Evolutionary conservation across 2,113 vertebrate genomes (phyloP).

Genomic region (Pituophis catenifer): DNA sequence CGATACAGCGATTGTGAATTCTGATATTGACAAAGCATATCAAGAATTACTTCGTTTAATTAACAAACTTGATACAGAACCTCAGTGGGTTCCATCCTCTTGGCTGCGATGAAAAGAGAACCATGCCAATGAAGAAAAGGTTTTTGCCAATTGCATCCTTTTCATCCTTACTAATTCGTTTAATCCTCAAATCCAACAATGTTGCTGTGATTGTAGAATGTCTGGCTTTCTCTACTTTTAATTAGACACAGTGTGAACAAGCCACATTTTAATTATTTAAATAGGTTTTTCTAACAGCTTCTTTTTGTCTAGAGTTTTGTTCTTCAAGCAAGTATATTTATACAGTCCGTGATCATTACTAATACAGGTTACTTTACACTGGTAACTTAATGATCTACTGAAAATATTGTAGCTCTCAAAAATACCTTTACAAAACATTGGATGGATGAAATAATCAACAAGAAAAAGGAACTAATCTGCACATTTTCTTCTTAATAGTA

Average conservation of each 20-base stretch:
- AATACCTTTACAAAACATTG: slow-evolving; percentile 45
- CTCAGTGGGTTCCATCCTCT: slow-evolving; percentile 95
- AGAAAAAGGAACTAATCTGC: slow-evolving; percentile 38
- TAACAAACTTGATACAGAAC: slow-evolving; percentile 92
- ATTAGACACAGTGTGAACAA: slow-evolving; percentile 49
- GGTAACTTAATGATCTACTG: slow-evolving; percentile 67
- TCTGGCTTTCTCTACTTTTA: slow-evolving; percentile 42
- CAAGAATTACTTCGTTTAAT: slow-evolving; percentile 87
- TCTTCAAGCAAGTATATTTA: slow-evolving; percentile 57
- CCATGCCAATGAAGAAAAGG: slow-evolving; percentile 32
- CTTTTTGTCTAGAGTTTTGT: slow-evolving; percentile 55
- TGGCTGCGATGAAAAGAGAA: slow-evolving; percentile 82
- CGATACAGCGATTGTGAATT: slow-evolving; percentile 87
- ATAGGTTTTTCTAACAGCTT: slow-evolving; percentile 51
- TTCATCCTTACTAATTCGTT: slow-evolving; percentile 2
- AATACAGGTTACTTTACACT: slow-evolving; percentile 72
- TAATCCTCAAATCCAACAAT: background rate
- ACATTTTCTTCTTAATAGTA: slow-evolving; percentile 39
- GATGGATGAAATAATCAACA: slow-evolving; percentile 46
- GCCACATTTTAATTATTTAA: slow-evolving; percentile 57
- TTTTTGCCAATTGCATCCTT: slow-evolving; percentile 33
- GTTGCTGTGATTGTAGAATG: slow-evolving; percentile 39
- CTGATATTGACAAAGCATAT: slow-evolving; percentile 85
- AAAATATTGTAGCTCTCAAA: slow-evolving; percentile 49
- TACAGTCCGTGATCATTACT: slow-evolving; percentile 58